A percentile compares a stretch with the other conserved stretches of the same genome.
Conservation (phyloP, 2,113 vertebrate species). For the Thunnus thynnus region DNA sequence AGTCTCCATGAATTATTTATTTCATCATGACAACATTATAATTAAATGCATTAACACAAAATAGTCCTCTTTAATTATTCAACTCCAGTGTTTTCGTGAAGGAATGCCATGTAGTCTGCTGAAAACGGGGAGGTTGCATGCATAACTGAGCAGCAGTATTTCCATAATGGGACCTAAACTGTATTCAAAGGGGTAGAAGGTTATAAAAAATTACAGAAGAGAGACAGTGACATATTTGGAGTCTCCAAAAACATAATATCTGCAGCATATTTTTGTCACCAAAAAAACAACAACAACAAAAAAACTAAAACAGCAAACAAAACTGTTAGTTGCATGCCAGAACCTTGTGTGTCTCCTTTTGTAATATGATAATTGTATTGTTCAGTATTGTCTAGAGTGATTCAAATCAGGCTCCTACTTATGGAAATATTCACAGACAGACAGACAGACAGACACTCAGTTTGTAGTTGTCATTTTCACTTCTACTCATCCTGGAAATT, state of each 20-base stretch:
- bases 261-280: conserved; percentile 8
- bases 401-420: neutral
- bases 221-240: conserved; percentile 6
- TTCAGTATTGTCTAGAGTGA: conserved; percentile 16
- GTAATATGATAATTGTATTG: conserved; percentile 16
- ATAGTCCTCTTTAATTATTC: conserved; percentile 76
- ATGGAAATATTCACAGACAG: conserved; percentile 11
- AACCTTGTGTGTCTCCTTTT: conserved; percentile 14
- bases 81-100: conserved; percentile 64
- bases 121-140: conserved; percentile 61
- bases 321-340: neutral
- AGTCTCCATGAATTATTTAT: conserved; percentile 76
- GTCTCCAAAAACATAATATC: conserved; percentile 22
- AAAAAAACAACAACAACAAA: conserved; percentile 16
- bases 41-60: conserved; percentile 80
- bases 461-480: conserved; percentile 8
- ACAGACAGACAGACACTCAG: conserved; percentile 7
- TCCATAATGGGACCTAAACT: conserved; percentile 66
- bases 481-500: conserved; percentile 32
- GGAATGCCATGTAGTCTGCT: conserved; percentile 69
- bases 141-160: conserved; percentile 67
- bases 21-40: conserved; percentile 72
- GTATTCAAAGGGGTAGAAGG: conserved; percentile 52
- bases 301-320: conserved; percentile 1
- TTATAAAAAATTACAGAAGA: conserved; percentile 31